Percentiles rank a stretch among this genome's conserved stretches.
Conservation (phyloP, 1,140 invertebrate species). For the Zaprionus kolodkinae region DNA sequence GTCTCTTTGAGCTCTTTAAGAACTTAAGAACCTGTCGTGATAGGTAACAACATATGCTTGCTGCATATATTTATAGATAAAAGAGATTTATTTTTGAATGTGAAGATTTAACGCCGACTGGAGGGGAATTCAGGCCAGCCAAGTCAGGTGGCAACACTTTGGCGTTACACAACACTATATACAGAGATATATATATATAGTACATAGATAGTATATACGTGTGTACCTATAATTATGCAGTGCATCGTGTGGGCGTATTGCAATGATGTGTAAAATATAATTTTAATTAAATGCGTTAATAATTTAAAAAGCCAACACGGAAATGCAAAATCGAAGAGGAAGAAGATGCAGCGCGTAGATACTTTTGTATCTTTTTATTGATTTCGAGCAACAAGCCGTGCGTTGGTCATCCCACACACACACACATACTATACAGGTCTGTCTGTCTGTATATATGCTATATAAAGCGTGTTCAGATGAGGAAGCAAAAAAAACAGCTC, state of each 20-base stretch:
- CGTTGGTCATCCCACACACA: slow-evolving; percentile 30
- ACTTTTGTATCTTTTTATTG: slow-evolving; percentile 65
- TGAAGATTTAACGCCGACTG: slow-evolving; percentile 22
- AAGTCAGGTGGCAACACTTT: slow-evolving; percentile 27
- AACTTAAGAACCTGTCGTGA: slow-evolving; percentile 22
- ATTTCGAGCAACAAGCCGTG: slow-evolving; percentile 47
- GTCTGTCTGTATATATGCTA: background rate
- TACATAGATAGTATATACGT: no score
- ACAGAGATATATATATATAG: background rate
- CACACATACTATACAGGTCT: background rate
- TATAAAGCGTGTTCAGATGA: slow-evolving; percentile 22
- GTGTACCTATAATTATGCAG: slow-evolving; percentile 1
- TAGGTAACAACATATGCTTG: background rate
- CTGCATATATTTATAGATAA: slow-evolving; percentile 24
- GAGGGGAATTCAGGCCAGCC: slow-evolving; percentile 14
- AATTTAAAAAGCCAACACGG: slow-evolving; percentile 58
- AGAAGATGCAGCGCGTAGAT: slow-evolving; percentile 49
- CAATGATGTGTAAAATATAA: background rate
- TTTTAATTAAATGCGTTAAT: slow-evolving; percentile 50
- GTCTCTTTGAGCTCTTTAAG: background rate
- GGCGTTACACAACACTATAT: background rate
- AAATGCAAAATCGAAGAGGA: slow-evolving; percentile 50
- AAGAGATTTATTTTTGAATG: slow-evolving; percentile 29
- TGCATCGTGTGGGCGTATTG: slow-evolving; percentile 21
- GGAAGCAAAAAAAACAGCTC: slow-evolving; percentile 28